Evolutionary conservation across 1,140 invertebrate species (phyloP).

Genomic region (Tetraneura akinire): DNA sequence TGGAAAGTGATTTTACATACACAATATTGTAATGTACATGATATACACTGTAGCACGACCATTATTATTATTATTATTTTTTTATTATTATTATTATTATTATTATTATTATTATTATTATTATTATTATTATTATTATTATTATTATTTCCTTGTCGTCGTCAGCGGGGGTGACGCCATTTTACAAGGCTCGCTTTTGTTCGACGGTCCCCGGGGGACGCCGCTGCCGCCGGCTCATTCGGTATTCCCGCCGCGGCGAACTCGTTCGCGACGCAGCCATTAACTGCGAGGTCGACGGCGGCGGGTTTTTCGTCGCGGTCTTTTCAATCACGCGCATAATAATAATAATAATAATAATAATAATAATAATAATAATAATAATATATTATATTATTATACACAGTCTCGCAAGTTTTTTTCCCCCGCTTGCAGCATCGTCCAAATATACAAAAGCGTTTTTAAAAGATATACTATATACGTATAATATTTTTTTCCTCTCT

Average conservation of each 20-base stretch:
- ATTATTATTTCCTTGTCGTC: neutral
- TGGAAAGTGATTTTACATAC: neutral
- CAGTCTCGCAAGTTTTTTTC: neutral
- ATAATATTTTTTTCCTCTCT: too few relatives aligned
- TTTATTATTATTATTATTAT: conserved; percentile 21
- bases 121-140: conserved; percentile 32
- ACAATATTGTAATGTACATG: too few relatives aligned
- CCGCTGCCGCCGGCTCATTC: conserved; percentile 20
- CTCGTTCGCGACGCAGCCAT: conserved; percentile 3
- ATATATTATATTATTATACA: too few relatives aligned
- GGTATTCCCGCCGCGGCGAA: conserved; percentile 28
- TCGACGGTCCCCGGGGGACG: conserved; percentile 29
- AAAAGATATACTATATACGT: too few relatives aligned
- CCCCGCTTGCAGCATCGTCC: too few relatives aligned
- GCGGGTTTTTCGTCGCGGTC: conserved; percentile 3
- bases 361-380: too few relatives aligned
- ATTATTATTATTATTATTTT: conserved; percentile 28
- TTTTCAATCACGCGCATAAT: neutral
- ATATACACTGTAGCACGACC: neutral
- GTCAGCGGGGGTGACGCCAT: conserved; percentile 27
- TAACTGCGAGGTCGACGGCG: conserved; percentile 12
- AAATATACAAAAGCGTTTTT: too few relatives aligned
- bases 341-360: too few relatives aligned
- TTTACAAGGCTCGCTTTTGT: conserved; percentile 40
- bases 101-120: conserved; percentile 11